Conservation (phyloP, 2,888 invertebrate species). For the Tenthredo notha region DNA sequence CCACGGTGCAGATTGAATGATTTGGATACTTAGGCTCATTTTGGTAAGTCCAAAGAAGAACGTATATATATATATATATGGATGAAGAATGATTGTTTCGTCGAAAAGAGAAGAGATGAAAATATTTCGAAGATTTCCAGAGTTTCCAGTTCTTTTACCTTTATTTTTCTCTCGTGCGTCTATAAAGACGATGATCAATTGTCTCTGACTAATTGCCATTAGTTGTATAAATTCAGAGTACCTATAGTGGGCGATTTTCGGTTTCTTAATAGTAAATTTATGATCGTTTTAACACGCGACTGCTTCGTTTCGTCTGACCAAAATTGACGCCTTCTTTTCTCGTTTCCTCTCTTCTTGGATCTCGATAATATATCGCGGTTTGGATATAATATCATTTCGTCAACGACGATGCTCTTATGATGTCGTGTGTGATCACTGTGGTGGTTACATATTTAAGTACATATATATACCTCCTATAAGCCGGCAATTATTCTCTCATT, state of each 20-base stretch:
- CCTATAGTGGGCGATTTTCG: constrained; percentile 8
- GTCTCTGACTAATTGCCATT: not conserved
- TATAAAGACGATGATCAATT: not conserved
- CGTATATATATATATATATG: too few relatives aligned
- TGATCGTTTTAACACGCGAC: not conserved
- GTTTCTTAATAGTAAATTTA: not conserved
- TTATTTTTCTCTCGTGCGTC: not conserved
- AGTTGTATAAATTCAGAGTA: not conserved
- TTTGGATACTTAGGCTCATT: constrained; percentile 76
- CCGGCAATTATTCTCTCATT: constrained; percentile 25
- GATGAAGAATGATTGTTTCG: not conserved
- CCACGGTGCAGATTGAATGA: constrained; percentile 67
- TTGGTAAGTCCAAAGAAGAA: constrained; percentile 69
- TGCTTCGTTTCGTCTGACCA: not conserved
- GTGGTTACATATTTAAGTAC: not conserved
- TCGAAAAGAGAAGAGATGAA: not conserved
- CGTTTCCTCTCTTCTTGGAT: not conserved
- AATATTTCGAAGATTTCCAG: not conserved
- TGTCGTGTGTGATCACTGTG: too few relatives aligned
- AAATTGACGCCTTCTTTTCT: constrained; percentile 34
- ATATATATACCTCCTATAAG: not conserved
- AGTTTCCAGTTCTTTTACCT: not conserved
- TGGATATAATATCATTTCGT: not conserved
- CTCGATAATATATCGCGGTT: not conserved
- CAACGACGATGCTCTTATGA: too few relatives aligned